phyloP scores from a whole-genome alignment of 2,797 vertebrate genomes.

The Dromococcyx pavoninus region DNA sequence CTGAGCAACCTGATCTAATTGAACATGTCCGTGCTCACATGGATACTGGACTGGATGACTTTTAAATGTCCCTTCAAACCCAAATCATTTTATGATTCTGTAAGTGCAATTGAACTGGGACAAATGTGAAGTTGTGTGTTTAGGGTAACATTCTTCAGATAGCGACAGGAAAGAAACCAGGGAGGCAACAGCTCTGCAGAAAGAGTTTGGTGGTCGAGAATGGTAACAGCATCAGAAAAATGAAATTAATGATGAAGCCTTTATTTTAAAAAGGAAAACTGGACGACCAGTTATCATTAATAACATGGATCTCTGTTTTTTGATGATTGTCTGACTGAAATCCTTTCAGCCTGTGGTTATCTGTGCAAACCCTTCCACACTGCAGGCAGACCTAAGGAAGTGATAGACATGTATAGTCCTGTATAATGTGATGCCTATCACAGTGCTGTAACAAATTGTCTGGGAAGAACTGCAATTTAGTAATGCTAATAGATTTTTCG shows the following conservation, averaged over 20 bases:
- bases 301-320: rapidly evolving
- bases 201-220: neutral
- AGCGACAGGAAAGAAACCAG: neutral
- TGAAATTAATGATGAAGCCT: neutral
- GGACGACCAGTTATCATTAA: neutral
- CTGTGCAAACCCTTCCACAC: neutral
- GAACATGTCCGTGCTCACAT: too few relatives aligned
- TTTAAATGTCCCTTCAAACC: too few relatives aligned
- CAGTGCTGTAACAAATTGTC: neutral
- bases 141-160: neutral
- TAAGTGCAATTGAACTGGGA: neutral
- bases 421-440: neutral
- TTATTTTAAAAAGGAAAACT: neutral
- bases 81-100: too few relatives aligned
- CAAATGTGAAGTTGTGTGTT: neutral
- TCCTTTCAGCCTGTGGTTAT: neutral
- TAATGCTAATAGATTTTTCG: neutral
- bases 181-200: neutral
- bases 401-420: neutral
- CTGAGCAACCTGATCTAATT: too few relatives aligned
- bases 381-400: neutral
- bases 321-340: neutral
- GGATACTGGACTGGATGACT: too few relatives aligned
- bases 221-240: neutral
- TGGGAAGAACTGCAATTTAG: neutral